Evolutionary conservation across 2,797 vertebrate genomes (phyloP), one percentile per base, ranked within the genome.

Genomic region (Lithobates pipiens): DNA sequence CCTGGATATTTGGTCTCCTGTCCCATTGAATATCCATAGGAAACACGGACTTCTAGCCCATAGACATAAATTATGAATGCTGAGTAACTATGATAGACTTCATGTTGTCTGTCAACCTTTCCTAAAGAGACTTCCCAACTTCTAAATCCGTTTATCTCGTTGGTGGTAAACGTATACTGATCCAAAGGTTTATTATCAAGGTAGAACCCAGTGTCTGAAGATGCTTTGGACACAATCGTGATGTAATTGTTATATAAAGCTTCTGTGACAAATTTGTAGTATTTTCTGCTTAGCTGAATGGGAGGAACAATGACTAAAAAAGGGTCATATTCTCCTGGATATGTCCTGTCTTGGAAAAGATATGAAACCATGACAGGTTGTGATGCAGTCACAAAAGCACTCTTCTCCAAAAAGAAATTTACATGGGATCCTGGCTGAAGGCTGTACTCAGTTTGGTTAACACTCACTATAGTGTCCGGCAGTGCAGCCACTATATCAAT

Each of bases 11-110:
- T 65, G 65, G 27, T 21, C 50, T 65, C 68, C 6, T 82, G 79
- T 3, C 85, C 85, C 65, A 86, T 61, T 8, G 85, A 67, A 67
- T 86, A 86, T 27, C 85, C 85, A 67, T 77, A 86, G 21, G 85
- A 86, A 65, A 82, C 34, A 27, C 25, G 50, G 0, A 2, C 21
- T 50, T 72, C 79, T 23, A 73, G 50, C 0, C 85, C 85, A 82
- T 65, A 86, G 50, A 86, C 75, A 71, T 36, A 68, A 10, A 86
- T 46, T 1, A 27, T 70, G 36, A 86, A 86, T 61, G 25, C n/a
- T 0, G 36, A 46, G 1, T 15, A 34, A 5, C 77, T 8, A 18
- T 86, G 73, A 54, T 72, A 77, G 15, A 86, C 84, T 73, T 86
- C 85, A 21, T 87, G 81, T 11, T 83, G 81, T 15, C 82, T 71